phyloP scores from a whole-genome alignment of 1,140 invertebrate genomes.

The Carcinoscorpius rotundicauda region DNA sequence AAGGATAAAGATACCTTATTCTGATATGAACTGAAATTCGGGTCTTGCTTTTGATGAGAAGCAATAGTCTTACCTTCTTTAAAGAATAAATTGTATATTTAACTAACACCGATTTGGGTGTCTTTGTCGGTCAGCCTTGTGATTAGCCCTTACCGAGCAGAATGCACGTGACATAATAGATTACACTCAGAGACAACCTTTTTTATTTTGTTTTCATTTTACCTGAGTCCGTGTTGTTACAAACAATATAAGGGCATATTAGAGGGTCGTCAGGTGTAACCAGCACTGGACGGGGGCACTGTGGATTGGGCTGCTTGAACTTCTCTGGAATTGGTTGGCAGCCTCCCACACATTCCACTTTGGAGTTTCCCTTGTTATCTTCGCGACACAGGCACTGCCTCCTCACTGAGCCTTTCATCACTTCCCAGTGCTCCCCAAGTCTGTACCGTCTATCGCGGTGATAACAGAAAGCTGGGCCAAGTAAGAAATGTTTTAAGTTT shows the following conservation, averaged over 20 bases:
- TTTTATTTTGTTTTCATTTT: constrained; percentile 2
- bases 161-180: too few species aligned
- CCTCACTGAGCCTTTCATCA: constrained; percentile 5
- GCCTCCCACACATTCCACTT: constrained; percentile 22
- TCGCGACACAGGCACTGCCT: constrained; percentile 8
- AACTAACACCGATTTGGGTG: too few species aligned
- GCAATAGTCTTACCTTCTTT: too few species aligned
- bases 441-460: constrained; percentile 20
- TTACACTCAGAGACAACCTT: too few species aligned
- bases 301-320: constrained; percentile 21
- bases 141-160: too few species aligned
- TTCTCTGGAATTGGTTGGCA: constrained; percentile 23
- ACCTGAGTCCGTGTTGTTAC: constrained; percentile 25
- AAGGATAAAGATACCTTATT: too few species aligned
- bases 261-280: constrained; percentile 24
- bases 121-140: too few species aligned
- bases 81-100: too few species aligned
- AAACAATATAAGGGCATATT: constrained; percentile 27
- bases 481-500: constrained; percentile 1
- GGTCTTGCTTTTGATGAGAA: too few species aligned
- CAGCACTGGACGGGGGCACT: constrained; percentile 22
- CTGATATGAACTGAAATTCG: too few species aligned
- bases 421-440: constrained; percentile 25
- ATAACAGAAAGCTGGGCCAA: constrained; percentile 16
- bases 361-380: constrained; percentile 8